A percentile compares a stretch with the other conserved stretches of the same genome.
These are phyloP conservation scores for Drosophila kikkawai DNA, from an alignment of 1,140 invertebrate species.

Conservation along the genomic window DNA sequence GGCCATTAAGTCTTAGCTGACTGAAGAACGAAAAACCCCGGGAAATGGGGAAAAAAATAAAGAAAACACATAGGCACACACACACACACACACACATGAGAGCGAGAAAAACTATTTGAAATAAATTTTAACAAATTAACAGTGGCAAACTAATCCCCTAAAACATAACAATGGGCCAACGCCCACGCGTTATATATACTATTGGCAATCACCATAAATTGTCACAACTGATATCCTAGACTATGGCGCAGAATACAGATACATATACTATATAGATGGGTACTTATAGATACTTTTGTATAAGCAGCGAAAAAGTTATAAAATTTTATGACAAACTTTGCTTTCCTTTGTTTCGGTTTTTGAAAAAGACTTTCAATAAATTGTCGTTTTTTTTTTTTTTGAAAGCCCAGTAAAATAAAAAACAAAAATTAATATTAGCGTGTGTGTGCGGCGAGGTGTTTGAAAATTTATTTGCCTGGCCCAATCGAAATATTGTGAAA, in stretches of 20 bases:
- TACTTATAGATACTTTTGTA: neutral
- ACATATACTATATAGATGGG: neutral
- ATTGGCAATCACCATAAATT: constrained; percentile 56
- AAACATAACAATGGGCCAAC: constrained; percentile 46
- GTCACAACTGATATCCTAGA: constrained; percentile 61
- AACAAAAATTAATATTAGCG: constrained; percentile 16
- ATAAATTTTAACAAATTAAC: constrained; percentile 68
- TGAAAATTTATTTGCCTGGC: constrained; percentile 73
- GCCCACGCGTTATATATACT: constrained; percentile 28
- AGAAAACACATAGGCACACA: too few relatives aligned
- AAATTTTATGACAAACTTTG: constrained; percentile 72
- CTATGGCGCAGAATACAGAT: constrained; percentile 13
- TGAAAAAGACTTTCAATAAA: constrained; percentile 62
- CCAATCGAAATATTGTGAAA: constrained; percentile 82
- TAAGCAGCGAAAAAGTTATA: constrained; percentile 38
- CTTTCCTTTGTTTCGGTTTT: constrained; percentile 65
- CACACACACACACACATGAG: neutral
- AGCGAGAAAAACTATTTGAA: constrained; percentile 37
- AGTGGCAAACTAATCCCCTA: constrained; percentile 51
- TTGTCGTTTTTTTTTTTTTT: constrained; percentile 28
- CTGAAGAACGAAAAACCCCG: neutral
- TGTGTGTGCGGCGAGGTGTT: constrained; percentile 5
- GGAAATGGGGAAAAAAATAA: neutral
- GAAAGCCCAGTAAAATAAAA: constrained; percentile 8
- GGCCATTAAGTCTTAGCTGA: constrained; percentile 19